Evolutionary conservation across 2,888 invertebrate genomes (phyloP).

Genomic region (Drosophila sordidula): DNA sequence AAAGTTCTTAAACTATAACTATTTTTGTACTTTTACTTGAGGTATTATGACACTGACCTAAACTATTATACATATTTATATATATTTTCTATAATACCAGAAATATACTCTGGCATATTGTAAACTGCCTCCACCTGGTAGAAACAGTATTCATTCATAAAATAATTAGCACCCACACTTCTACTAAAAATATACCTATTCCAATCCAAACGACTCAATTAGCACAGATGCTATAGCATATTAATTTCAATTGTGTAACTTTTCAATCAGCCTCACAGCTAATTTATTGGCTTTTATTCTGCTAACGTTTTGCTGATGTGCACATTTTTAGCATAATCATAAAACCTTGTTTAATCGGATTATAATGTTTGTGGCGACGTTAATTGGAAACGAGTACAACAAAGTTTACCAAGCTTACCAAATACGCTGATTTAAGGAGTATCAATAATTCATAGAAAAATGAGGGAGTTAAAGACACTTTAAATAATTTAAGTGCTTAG

Average conservation of each 20-base stretch:
- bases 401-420: not conserved
- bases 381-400: slow-evolving; percentile 8
- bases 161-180: not conserved
- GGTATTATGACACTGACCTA: no score
- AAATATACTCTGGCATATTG: no score
- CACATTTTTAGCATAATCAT: slow-evolving; percentile 46
- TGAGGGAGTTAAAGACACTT: no score
- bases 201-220: slow-evolving; percentile 26
- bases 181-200: not conserved
- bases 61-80: no score
- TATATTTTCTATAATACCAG: no score
- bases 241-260: slow-evolving; percentile 16
- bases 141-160: not conserved
- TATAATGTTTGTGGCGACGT: not conserved
- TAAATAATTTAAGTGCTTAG: no score
- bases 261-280: slow-evolving; percentile 1
- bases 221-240: slow-evolving; percentile 31
- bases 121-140: no score
- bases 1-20: no score
- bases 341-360: slow-evolving; percentile 47
- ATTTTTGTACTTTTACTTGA: no score
- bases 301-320: slow-evolving; percentile 16
- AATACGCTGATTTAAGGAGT: no score
- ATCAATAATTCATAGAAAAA: no score
- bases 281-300: slow-evolving; percentile 14